Percentiles rank a stretch among this genome's conserved stretches.
phyloP scores from a whole-genome alignment of 1,140 invertebrate genomes.

The Cherax quadricarinatus region DNA sequence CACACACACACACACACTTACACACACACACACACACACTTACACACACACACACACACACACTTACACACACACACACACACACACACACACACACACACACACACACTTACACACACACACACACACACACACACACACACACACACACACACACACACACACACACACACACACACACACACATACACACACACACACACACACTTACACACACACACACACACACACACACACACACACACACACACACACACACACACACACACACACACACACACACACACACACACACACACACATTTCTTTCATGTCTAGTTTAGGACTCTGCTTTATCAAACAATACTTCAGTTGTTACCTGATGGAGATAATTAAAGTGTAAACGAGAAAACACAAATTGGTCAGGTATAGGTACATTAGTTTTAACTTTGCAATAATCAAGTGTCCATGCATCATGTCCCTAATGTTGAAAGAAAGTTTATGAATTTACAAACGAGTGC shows the following conservation, averaged over 20 bases:
- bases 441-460: no score
- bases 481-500: no score
- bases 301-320: no score
- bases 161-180: slow-evolving; percentile 30
- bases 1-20: slow-evolving; percentile 13
- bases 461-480: no score
- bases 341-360: no score
- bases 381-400: no score
- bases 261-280: no score
- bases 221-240: not conserved
- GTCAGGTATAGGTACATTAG: no score
- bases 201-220: not conserved
- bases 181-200: slow-evolving; percentile 11
- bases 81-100: slow-evolving; percentile 10
- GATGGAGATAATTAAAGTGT: no score
- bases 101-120: slow-evolving; percentile 20
- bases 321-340: no score
- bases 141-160: slow-evolving; percentile 33
- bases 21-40: not conserved
- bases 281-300: no score
- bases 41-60: not conserved
- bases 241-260: not conserved
- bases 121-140: slow-evolving; percentile 11
- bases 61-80: slow-evolving; percentile 2
- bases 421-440: no score